These are phyloP conservation scores for Hipparchia semele DNA, from an alignment of 2,888 invertebrate genomes.

Conservation along the genomic window DNA sequence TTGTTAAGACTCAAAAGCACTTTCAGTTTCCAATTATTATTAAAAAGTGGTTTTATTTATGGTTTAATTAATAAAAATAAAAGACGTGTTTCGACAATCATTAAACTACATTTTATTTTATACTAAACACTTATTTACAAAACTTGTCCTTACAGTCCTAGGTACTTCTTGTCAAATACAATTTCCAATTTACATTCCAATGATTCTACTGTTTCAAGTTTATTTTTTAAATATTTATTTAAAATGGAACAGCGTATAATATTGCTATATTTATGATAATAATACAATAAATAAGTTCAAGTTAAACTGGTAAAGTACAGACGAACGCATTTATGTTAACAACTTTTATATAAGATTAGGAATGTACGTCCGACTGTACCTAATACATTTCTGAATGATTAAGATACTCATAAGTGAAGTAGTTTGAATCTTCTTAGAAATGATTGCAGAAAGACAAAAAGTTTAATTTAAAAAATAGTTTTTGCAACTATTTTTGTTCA, in stretches of 20 bases:
- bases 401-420: too few relatives aligned
- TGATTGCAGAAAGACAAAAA: conserved; percentile 75
- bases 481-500: conserved; percentile 8
- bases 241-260: conserved; percentile 39
- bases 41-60: neutral
- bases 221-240: conserved; percentile 33
- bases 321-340: conserved; percentile 43
- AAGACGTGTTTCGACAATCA: conserved; percentile 70
- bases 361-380: conserved; percentile 53
- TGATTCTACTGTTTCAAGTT: conserved; percentile 40
- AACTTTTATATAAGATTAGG: conserved; percentile 40
- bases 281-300: conserved; percentile 72
- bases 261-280: conserved; percentile 49
- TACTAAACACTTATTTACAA: conserved; percentile 74
- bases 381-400: conserved; percentile 61
- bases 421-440: conserved; percentile 58
- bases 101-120: conserved; percentile 76
- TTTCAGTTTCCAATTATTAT: conserved; percentile 43
- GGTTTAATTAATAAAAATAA: conserved; percentile 48
- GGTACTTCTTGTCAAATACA: conserved; percentile 44
- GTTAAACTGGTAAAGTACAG: conserved; percentile 52
- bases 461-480: neutral
- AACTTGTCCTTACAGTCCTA: conserved; percentile 55
- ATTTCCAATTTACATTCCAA: conserved; percentile 48
- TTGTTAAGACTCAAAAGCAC: conserved; percentile 45